A percentile compares a stretch with the other conserved stretches of the same genome.
Evolutionary conservation across 2,888 invertebrate species (phyloP).

Genomic region (Aphodius sticticus): DNA sequence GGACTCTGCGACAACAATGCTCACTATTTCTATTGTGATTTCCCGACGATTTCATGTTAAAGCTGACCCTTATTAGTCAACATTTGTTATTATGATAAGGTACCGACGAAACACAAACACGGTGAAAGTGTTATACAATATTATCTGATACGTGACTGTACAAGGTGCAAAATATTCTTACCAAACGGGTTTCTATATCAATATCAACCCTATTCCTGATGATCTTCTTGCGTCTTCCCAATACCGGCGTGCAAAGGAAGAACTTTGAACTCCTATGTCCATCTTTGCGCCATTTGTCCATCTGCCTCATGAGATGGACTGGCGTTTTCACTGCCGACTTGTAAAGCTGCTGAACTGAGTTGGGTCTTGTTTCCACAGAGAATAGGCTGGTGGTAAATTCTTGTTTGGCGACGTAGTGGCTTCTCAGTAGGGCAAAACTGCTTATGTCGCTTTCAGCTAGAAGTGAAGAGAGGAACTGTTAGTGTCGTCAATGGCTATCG

Average conservation of each 20-base stretch:
- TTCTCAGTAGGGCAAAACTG: slow-evolving; percentile 81
- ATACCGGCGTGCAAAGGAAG: slow-evolving; percentile 83
- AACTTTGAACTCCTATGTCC: slow-evolving; percentile 71
- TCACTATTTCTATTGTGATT: not conserved
- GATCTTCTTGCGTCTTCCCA: slow-evolving; percentile 74
- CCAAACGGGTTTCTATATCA: slow-evolving; percentile 89
- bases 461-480: slow-evolving; percentile 55
- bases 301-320: slow-evolving; percentile 70
- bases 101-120: not conserved
- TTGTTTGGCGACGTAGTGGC: slow-evolving; percentile 77
- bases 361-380: slow-evolving; percentile 76
- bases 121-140: not conserved
- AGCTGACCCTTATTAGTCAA: not conserved
- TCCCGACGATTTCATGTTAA: not conserved
- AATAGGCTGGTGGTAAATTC: slow-evolving; percentile 76
- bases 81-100: not conserved
- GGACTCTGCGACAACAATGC: not conserved
- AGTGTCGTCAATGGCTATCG: not conserved
- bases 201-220: slow-evolving; percentile 76
- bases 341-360: slow-evolving; percentile 79
- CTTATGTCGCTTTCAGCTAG: slow-evolving; percentile 92
- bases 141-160: not conserved
- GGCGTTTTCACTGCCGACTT: slow-evolving; percentile 75
- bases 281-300: slow-evolving; percentile 73
- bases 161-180: slow-evolving; percentile 63